phyloP scores from a whole-genome alignment of 2,797 vertebrate genomes.

The Lutjanus campechanus region DNA sequence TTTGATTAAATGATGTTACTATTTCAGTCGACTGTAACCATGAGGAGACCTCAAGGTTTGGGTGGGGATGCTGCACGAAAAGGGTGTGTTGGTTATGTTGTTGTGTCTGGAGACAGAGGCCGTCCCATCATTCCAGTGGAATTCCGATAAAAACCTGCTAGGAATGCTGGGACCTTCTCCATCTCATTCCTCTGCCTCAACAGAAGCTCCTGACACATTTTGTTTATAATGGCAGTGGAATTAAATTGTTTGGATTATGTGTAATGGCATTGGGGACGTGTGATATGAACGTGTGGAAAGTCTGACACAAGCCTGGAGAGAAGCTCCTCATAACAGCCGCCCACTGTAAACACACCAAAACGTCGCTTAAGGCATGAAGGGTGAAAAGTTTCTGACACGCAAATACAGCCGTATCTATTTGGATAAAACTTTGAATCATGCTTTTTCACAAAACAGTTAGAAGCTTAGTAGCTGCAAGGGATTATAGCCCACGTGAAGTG shows the following conservation, averaged over 20 bases:
- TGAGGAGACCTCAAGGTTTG: constrained; percentile 56
- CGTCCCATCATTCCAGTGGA: constrained; percentile 22
- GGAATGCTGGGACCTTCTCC: constrained; percentile 65
- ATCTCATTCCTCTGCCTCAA: constrained; percentile 32
- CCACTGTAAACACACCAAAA: constrained; percentile 46
- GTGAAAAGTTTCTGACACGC: constrained; percentile 14
- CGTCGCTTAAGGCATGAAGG: constrained; percentile 1
- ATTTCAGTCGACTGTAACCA: constrained; percentile 50
- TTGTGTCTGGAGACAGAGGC: constrained; percentile 73
- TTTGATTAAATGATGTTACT: constrained; percentile 63
- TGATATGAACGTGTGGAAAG: constrained; percentile 63
- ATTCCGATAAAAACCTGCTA: constrained; percentile 53
- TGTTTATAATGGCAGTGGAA: constrained; percentile 60
- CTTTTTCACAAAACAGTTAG: constrained; percentile 1
- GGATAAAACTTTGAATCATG: constrained; percentile 22
- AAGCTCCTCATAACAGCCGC: constrained; percentile 51
- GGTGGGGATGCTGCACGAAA: constrained; percentile 56
- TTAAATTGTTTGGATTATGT: constrained; percentile 66
- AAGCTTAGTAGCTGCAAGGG: constrained; percentile 4
- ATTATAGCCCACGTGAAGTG: constrained; percentile 4
- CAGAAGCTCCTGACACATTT: constrained; percentile 28
- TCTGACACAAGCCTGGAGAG: constrained; percentile 61
- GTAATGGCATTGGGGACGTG: constrained; percentile 45
- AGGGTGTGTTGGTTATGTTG: constrained; percentile 64
- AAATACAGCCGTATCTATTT: constrained; percentile 25